phyloP scores from a whole-genome alignment of 2,888 invertebrate genomes.

The Dicyrtomina minuta region DNA sequence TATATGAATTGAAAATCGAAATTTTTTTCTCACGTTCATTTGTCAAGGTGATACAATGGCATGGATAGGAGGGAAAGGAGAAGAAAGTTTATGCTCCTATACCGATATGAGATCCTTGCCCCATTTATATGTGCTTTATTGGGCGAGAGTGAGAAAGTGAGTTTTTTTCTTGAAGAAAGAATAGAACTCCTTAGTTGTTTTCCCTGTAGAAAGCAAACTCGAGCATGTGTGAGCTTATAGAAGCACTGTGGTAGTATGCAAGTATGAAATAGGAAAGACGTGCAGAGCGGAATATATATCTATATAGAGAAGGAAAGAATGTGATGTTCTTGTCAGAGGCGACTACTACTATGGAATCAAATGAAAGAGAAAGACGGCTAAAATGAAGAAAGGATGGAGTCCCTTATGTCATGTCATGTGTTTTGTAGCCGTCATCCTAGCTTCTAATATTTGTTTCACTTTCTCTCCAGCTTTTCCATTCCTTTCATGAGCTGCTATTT shows the following conservation, averaged over 20 bases:
- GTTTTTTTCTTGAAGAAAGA: no score
- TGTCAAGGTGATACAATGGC: constrained; percentile 12
- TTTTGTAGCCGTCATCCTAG: not conserved
- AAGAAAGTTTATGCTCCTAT: no score
- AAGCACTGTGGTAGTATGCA: not conserved
- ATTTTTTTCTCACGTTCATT: constrained; percentile 17
- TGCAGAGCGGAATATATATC: not conserved
- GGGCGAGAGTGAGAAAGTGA: constrained; percentile 13
- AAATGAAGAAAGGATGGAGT: not conserved
- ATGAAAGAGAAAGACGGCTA: not conserved
- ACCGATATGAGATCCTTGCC: not conserved
- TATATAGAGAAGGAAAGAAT: not conserved
- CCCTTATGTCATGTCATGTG: not conserved
- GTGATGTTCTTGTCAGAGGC: not conserved
- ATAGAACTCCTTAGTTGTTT: no score
- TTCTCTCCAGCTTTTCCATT: not conserved
- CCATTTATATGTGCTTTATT: constrained; percentile 1
- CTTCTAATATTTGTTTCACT: constrained; percentile 10
- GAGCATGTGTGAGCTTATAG: not conserved
- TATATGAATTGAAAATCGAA: constrained; percentile 12
- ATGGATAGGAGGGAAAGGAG: not conserved
- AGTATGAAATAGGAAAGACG: not conserved
- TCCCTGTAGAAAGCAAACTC: not conserved
- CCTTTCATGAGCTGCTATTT: not conserved
- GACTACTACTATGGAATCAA: not conserved